Base-by-base conservation (phyloP, 2,888 invertebrate genomes). In the Tinea pellionella region DNA sequence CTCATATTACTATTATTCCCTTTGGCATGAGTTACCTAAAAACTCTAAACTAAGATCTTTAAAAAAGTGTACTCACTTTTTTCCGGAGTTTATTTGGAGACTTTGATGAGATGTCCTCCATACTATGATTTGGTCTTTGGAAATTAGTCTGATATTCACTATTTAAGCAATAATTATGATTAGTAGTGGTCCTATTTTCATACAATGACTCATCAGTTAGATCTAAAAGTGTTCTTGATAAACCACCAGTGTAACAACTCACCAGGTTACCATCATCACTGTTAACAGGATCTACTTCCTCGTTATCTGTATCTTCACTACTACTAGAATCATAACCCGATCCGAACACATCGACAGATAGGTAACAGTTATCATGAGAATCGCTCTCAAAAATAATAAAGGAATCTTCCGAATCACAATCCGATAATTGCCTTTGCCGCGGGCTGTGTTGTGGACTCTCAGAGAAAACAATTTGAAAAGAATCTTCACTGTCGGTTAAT, bases 321-420 rank as follows among this genome's bases (percentile, higher is more conserved):
- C 32, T n/a, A 58, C 24, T 42, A 13, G 43, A 24, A 4, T 59
- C 59, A 32, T 30, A 57, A n/a, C 11, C 57, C 7, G 32, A 29
- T 9, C 79, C 78, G 2, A 86, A 85, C 0, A 86, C 80, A 63
- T 87, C 85, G 0, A 77, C 77, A 0, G 83, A 74, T 0, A 78
- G 79, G 59, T 80, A 86, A 60, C 87, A 86, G 62, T 71, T 78
- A 59, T 81, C 80, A 0, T 53, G 19, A 4, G 80, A 80, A 1
- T 75, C 72, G 0, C 84, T 87, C 59, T 86, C 84, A 7, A 89
- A 89, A 6, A 89, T 74, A 0, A 90, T 88, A 64, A 89, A 90
- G 0, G 89, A 89, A 68, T 90, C 90, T 67, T 90, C 90, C 0
- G 89, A 89, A n/a, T 88, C 89, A 59, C 89, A 89, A 59, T 89